Evolutionary conservation across 1,140 invertebrate species (phyloP), one percentile per base, ranked within the genome.

Genomic region (Choristoneura fumiferana): DNA sequence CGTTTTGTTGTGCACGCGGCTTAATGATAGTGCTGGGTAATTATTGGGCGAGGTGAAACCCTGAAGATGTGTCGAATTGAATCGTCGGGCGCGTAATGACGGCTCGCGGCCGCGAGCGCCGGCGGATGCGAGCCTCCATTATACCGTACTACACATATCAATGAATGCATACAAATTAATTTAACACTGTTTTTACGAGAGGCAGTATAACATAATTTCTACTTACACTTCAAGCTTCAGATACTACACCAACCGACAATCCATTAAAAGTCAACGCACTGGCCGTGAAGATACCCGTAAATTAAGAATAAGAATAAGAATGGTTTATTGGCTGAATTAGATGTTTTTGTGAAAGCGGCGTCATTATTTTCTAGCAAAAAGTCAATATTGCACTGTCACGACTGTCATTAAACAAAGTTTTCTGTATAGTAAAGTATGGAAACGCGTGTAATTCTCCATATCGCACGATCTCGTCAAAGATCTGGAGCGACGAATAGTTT

Each of bases 61-160:
- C 77, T 71, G 84, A 89, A 87, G 85, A 89, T 87, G 82, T 87
- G 85, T 84, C 82, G 77, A 84, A 87, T 89, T 84, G 82, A 84
- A 84, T 73, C 67, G 78, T 80, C 71, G 65, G 59, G 12, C 54
- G 55, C 18, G 69, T 72, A 75, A 77, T 75, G 62, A 65, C 40
- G 56, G 57, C 29, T 15, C 40, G 63, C 54, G 55, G 56, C 22
- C 33, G 49, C 45, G 45, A 13, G 39, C 33, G 54, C 13, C 57
- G 60, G 70, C 78, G 78, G 78, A 78, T 77, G 71, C 67, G 43
- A 53, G 15, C 43, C 13, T n/a, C 43, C 43, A 45, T 18, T 29
- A 29, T 29, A 29, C 22, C 65, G 63, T 58, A 74, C 76, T 71
- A 65, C 64, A 71, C 68, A 63, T 74, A 78, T 77, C 77, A 79